Percentiles rank a stretch among this genome's conserved stretches.
phyloP scores from a whole-genome alignment of 2,113 vertebrate genomes.

The Archocentrus centrarchus region DNA sequence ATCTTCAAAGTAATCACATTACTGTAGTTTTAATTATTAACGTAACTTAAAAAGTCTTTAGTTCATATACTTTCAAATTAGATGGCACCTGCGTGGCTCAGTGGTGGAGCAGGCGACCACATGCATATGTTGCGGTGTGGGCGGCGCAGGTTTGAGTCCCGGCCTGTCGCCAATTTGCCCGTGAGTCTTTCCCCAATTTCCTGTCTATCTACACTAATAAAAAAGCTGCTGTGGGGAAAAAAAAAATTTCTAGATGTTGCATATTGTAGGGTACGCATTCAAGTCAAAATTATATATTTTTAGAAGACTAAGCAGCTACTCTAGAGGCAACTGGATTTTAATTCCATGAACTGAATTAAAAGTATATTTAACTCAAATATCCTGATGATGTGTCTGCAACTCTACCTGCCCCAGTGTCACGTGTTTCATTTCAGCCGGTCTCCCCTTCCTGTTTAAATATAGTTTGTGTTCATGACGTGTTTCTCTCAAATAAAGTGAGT shows the following conservation, averaged over 20 bases:
- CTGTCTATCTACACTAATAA: no score
- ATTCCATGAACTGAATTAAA: no score
- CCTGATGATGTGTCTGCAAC: neutral
- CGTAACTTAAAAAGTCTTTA: neutral
- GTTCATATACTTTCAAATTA: neutral
- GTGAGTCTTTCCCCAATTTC: no score
- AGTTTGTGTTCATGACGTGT: neutral
- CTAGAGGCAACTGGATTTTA: fast-evolving
- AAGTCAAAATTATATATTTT: fast-evolving
- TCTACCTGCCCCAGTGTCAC: no score
- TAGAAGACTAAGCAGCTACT: neutral
- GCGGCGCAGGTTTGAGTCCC: no score
- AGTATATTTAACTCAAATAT: neutral
- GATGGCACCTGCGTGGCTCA: no score
- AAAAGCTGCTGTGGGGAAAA: no score
- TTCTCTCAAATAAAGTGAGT: neutral
- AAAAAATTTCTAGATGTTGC: no score
- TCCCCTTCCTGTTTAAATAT: neutral
- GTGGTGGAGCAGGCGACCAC: no score
- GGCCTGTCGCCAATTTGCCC: no score
- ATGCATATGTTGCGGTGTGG: no score
- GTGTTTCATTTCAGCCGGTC: no score
- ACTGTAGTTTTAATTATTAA: neutral
- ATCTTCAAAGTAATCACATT: neutral
- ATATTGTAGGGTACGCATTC: neutral